Evolutionary conservation across 2,113 vertebrate genomes (phyloP), one percentile per base, ranked within the genome.

Genomic region (Proterorhinus semilunaris): DNA sequence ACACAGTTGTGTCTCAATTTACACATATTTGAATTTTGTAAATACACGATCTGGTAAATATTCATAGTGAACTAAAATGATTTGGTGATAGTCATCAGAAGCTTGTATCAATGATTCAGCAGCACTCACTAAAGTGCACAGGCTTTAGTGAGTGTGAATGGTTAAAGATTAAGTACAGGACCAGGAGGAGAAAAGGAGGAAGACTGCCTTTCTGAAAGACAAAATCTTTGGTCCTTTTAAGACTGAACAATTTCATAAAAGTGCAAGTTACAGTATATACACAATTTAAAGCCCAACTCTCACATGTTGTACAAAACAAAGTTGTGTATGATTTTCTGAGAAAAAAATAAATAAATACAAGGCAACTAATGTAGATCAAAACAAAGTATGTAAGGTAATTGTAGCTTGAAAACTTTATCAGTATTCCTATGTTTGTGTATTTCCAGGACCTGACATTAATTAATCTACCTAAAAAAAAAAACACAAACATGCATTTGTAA

Each of bases 131-230:
- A 1, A 78, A 77, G 78, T 82, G 78, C 43, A 58, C 74, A 79
- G 86, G 73, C 79, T 81, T 71, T 76, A 13, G n/a, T 84, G 9
- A 3, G 69, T 5, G 36, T 91, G 75, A 92, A 93, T 84, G 84
- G 89, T 91, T 91, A 63, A 27, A 72, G 66, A 83, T 88, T 76
- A 87, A 92, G 88, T 90, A 83, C 81, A 77, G 85, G 75, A 68
- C 68, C 78, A 77, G 72, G 62, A 76, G 79, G 82, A 72, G 81
- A 87, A 86, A 87, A 83, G 75, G 52, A 86, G 83, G 76, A 74
- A 81, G 74, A 85, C 84, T 88, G 89, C 87, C 86, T 92, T 92
- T 92, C 83, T 89, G 90, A 92, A 91, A 92, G 87, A 92, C 90
- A 90, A 81, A 84, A 87, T 89, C 75, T 87, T 87, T 85, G 87